Conservation (phyloP, 2,797 vertebrate species). For the Malacoctenus gilli region DNA sequence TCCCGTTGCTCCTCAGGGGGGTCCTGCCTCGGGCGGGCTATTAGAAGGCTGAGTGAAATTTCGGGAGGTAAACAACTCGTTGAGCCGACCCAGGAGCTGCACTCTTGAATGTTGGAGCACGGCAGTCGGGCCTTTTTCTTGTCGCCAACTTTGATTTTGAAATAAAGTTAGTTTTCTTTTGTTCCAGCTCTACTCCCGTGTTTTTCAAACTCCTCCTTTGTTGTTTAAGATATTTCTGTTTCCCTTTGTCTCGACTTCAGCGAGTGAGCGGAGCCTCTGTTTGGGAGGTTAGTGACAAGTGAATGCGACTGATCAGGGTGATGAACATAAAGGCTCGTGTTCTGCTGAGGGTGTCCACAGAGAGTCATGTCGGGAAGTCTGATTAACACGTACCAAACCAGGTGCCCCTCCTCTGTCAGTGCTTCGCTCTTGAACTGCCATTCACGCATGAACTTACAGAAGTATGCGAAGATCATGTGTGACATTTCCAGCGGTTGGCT, state of each 20-base stretch:
- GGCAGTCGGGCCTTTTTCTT: conserved; percentile 15
- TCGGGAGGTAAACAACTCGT: conserved; percentile 56
- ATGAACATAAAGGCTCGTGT: no score
- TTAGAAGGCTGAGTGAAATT: conserved; percentile 48
- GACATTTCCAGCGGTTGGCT: conserved; percentile 20
- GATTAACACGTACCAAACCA: conserved; percentile 25
- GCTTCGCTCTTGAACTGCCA: conserved; percentile 31
- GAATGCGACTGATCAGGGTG: conserved; percentile 46
- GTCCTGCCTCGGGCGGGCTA: conserved; percentile 39
- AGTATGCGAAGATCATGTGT: conserved; percentile 11
- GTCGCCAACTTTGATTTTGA: conserved; percentile 38
- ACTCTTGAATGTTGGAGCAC: conserved; percentile 27
- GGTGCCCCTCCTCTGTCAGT: not conserved
- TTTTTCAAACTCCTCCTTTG: conserved; percentile 40
- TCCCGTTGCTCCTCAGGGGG: conserved; percentile 45
- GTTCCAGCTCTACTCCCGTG: conserved; percentile 28
- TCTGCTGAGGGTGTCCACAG: not conserved
- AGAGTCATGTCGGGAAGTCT: conserved; percentile 30
- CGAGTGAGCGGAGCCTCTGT: conserved; percentile 24
- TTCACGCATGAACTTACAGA: conserved; percentile 17
- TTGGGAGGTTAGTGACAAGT: conserved; percentile 40
- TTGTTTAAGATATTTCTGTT: conserved; percentile 31
- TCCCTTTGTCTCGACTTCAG: conserved; percentile 31
- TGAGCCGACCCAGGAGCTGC: conserved; percentile 26
- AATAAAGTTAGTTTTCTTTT: conserved; percentile 35